A percentile compares a stretch with the other conserved stretches of the same genome.
Conservation (phyloP, 2,888 invertebrate species). For the Polymixis lichenea region DNA sequence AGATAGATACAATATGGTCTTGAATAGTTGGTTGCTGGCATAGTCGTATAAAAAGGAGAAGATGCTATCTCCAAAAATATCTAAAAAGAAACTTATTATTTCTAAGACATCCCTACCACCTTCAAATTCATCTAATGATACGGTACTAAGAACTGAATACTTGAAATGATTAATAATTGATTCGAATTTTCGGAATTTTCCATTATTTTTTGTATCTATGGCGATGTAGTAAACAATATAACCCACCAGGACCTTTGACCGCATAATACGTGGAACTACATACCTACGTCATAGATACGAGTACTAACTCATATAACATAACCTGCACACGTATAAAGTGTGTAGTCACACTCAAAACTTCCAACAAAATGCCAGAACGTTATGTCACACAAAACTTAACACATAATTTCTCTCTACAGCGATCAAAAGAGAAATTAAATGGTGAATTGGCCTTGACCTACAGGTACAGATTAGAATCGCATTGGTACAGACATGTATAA, state of each 20-base stretch:
- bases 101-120: not conserved
- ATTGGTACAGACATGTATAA: no score
- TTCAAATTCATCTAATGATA: not conserved
- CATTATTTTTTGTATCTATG: not conserved
- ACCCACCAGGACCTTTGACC: not conserved
- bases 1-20: not conserved
- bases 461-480: no score
- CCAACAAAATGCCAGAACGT: conserved; percentile 1
- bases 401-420: conserved; percentile 38
- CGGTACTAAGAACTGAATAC: not conserved
- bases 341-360: not conserved
- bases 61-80: not conserved
- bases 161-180: not conserved
- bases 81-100: not conserved
- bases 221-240: not conserved
- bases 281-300: conserved; percentile 10
- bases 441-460: no score
- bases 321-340: not conserved
- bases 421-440: no score
- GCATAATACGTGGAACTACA: not conserved
- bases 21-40: not conserved
- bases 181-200: not conserved
- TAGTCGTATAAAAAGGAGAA: not conserved
- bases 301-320: conserved; percentile 14
- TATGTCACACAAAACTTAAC: conserved; percentile 16